Percentiles rank a stretch among this genome's conserved stretches.
These are phyloP conservation scores for Ryuthela nishihirai DNA, from an alignment of 2,888 invertebrate genomes.

Conservation along the genomic window DNA sequence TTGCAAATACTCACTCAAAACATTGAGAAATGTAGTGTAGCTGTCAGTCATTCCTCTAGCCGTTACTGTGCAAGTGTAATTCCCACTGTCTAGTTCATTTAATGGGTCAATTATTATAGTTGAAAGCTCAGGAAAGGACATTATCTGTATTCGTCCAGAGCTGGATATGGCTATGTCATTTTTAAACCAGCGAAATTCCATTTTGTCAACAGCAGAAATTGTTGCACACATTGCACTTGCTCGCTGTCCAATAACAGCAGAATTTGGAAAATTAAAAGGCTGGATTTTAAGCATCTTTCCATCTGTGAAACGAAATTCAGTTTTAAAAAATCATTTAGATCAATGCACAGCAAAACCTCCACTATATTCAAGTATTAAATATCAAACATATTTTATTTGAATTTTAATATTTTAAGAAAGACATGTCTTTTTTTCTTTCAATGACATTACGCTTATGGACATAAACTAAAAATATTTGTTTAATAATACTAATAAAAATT, in stretches of 20 bases:
- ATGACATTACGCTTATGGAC: no score
- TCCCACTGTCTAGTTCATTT: conserved; percentile 18
- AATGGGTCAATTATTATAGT: conserved; percentile 19
- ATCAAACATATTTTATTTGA: no score
- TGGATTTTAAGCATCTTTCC: conserved; percentile 13
- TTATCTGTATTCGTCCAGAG: conserved; percentile 5
- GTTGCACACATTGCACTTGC: conserved; percentile 16
- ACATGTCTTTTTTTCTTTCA: no score
- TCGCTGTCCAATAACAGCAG: conserved; percentile 16
- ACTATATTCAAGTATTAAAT: no score
- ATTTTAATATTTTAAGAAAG: no score
- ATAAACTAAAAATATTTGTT: no score
- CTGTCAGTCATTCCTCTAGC: conserved; percentile 20
- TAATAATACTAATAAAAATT: no score
- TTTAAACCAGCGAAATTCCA: conserved; percentile 26
- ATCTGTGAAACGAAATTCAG: no score
- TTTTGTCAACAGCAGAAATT: conserved; percentile 7
- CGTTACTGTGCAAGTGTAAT: conserved; percentile 22
- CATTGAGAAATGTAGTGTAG: background rate
- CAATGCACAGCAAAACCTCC: no score
- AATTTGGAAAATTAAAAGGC: conserved; percentile 14
- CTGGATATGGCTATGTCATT: conserved; percentile 15
- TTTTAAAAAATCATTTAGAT: no score
- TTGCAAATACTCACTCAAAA: conserved; percentile 13
- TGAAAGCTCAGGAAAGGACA: conserved; percentile 13